Evolutionary conservation across 1,140 invertebrate species (phyloP), one percentile per base, ranked within the genome.

Genomic region (Anoplophora glabripennis): DNA sequence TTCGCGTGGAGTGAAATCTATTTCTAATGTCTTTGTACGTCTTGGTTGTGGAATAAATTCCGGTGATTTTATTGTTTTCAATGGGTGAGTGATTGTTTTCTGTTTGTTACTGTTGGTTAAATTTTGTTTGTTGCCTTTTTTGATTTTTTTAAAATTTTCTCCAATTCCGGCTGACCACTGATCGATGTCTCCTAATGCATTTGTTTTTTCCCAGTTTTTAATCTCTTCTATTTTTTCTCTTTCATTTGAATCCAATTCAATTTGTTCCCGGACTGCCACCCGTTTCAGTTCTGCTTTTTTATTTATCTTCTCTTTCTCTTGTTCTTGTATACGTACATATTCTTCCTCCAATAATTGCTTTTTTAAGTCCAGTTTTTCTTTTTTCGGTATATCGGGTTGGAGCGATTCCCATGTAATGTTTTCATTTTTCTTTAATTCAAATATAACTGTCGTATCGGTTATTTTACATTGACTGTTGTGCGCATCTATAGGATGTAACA

Each of bases 1-100:
- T 42, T 81, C 80, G 56, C 92, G 77, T 9, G 85, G 83, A 1
- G 90, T 91, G 71, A 93, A 93, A 33, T 75, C 82, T 10, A 93
- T 81, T 53, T 83, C 76, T 41, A 93, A 83, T 15, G 77, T 78
- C 21, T 78, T 80, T 48, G 64, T 73, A 68, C 80, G 71, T 71
- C 91, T 80, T 8, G 85, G 78, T 44, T 78, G 74, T 11, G 86
- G 87, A 35, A 84, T 46, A 61, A 71, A 73, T 58, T 76, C 77
- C 64, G 78, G 34, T 52, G 33, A 7, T 76, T 66, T 53, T 74
- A 77, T 61, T 76, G 70, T 15, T 75, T 79, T 63, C 70, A 28
- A 75, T 17, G 72, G 61, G 35, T 57, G 58, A 14, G 28, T n/a
- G n/a, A n/a, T 72, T 45, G 56, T 36, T 34, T 36, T 44, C 52